Evolutionary conservation across 2,888 invertebrate genomes (phyloP).

Genomic region (Linnaemya vulpina): DNA sequence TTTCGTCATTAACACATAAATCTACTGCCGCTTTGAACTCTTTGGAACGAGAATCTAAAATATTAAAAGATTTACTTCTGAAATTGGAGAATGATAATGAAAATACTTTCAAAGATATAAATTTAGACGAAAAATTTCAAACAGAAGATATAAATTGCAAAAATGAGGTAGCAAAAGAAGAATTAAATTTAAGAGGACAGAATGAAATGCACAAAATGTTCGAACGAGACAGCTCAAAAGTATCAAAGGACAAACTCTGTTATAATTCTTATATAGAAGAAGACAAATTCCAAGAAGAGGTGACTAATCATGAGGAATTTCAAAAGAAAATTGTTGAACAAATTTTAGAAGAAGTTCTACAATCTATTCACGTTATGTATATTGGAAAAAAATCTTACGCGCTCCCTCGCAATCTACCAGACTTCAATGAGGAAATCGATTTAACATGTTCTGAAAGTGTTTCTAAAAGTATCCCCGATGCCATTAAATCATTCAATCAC

Average conservation of each 20-base stretch:
- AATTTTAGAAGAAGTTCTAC: conserved; percentile 38
- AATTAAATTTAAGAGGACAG: background rate
- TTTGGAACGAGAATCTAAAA: conserved; percentile 75
- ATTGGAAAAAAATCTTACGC: conserved; percentile 72
- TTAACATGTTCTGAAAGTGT: conserved; percentile 57
- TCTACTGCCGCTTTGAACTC: conserved; percentile 50
- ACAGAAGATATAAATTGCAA: background rate
- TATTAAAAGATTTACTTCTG: conserved; percentile 74
- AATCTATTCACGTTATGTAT: conserved; percentile 50
- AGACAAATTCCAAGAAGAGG: background rate
- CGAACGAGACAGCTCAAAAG: background rate
- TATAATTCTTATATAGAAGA: background rate
- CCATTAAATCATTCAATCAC: conserved; percentile 71
- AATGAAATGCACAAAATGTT: background rate
- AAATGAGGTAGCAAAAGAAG: background rate
- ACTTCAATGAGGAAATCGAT: conserved; percentile 76
- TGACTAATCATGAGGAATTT: background rate
- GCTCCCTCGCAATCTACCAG: conserved; percentile 71
- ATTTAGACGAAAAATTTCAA: conserved; percentile 56
- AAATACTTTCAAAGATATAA: conserved; percentile 72
- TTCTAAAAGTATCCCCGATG: conserved; percentile 70
- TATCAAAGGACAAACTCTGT: background rate
- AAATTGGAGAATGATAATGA: conserved; percentile 76
- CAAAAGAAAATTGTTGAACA: background rate
- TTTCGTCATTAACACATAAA: conserved; percentile 16